Evolutionary conservation across 2,113 vertebrate genomes (phyloP).

Genomic region (Suncus etruscus): DNA sequence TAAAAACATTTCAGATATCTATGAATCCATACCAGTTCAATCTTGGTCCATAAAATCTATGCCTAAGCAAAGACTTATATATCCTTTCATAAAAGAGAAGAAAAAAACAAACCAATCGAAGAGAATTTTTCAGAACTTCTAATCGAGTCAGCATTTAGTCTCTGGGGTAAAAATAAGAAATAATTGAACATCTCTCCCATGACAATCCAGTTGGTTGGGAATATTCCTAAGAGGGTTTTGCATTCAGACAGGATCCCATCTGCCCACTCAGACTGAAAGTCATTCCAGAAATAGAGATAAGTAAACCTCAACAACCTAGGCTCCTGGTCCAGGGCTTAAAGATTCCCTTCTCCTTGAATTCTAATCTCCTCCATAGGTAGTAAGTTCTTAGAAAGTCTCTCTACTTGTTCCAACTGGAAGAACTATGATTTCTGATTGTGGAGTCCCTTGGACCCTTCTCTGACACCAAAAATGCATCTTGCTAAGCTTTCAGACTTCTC

Average conservation of each 20-base stretch:
- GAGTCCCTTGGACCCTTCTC: not conserved
- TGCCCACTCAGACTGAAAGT: not conserved
- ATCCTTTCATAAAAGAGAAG: slow-evolving; percentile 43
- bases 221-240: slow-evolving; percentile 8
- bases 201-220: not conserved
- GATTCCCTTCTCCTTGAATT: no score
- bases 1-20: slow-evolving; percentile 1
- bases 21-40: slow-evolving; percentile 13
- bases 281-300: not conserved
- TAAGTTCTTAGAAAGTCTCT: not conserved
- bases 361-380: no score
- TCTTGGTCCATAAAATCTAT: slow-evolving; percentile 19
- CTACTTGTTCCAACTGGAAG: not conserved
- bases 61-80: slow-evolving; percentile 9
- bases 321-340: not conserved
- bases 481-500: not conserved
- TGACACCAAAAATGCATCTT: no score
- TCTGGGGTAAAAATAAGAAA: slow-evolving; percentile 31
- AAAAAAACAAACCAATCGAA: not conserved
- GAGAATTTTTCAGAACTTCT: slow-evolving; percentile 26
- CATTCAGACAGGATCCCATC: slow-evolving; percentile 5
- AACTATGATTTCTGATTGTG: not conserved
- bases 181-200: not conserved
- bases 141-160: slow-evolving; percentile 25
- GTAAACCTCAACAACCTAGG: not conserved